These are phyloP conservation scores for Psammodynastes pulverulentus DNA, from an alignment of 2,113 vertebrate genomes.

Conservation along the genomic window DNA sequence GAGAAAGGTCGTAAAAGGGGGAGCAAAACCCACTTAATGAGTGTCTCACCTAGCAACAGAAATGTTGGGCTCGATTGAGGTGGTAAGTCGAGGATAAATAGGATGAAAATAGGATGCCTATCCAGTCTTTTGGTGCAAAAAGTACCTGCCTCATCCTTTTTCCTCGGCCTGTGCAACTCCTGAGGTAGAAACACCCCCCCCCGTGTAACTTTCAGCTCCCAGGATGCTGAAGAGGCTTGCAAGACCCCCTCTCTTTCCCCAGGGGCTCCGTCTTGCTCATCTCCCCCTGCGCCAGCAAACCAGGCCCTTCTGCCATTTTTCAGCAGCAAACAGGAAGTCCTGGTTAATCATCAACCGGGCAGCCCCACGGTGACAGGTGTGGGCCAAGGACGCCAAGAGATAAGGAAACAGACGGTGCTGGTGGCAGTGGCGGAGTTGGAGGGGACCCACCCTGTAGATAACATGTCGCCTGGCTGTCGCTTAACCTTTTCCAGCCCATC, in stretches of 20 bases:
- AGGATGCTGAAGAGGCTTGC: neutral
- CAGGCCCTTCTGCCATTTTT: conserved; percentile 6
- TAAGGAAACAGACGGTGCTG: conserved; percentile 33
- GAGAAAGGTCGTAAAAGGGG: neutral
- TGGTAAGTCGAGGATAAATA: neutral
- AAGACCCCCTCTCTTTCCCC: neutral
- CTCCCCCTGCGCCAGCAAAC: neutral
- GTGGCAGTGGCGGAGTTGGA: neutral
- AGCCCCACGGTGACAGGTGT: conserved; percentile 20
- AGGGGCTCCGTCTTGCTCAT: neutral
- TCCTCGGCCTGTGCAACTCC: neutral
- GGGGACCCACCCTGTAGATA: conserved; percentile 28
- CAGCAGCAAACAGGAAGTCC: conserved; percentile 36
- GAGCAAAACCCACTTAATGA: neutral
- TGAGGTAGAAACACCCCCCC: too few species aligned
- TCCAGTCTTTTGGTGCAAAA: neutral
- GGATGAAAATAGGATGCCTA: neutral
- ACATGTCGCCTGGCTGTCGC: neutral
- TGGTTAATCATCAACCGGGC: conserved; percentile 28
- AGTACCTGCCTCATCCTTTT: neutral
- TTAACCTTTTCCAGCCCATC: conserved; percentile 19
- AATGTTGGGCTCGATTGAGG: neutral
- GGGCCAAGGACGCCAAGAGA: conserved; percentile 36
- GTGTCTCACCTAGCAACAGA: neutral
- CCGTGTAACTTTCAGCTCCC: neutral